Conservation (phyloP, 2,113 vertebrate genomes). For the Paramisgurnus dabryanus region DNA sequence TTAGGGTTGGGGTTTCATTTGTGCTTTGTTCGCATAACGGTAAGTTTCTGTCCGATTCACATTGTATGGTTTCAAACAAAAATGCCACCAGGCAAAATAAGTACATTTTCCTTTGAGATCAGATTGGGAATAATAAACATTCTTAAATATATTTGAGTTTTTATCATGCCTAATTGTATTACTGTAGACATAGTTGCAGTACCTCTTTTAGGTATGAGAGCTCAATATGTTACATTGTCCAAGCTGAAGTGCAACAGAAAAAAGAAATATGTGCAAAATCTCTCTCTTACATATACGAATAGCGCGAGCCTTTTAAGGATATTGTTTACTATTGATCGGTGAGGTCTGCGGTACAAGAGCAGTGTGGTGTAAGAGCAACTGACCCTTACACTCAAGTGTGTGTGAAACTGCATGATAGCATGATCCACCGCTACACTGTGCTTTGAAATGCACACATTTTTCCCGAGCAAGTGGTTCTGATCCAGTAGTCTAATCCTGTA, state of each 20-base stretch:
- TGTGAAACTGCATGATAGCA: constrained; percentile 24
- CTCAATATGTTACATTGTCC: not conserved
- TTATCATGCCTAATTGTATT: too few relatives aligned
- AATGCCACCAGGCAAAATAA: too few relatives aligned
- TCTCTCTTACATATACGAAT: constrained; percentile 4
- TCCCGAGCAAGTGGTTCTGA: constrained; percentile 1
- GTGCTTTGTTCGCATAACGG: too few relatives aligned
- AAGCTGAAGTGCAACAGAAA: constrained; percentile 32
- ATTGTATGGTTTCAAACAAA: too few relatives aligned
- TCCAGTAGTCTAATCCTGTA: constrained; percentile 5
- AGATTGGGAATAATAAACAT: too few relatives aligned
- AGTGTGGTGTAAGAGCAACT: constrained; percentile 48
- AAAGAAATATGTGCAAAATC: constrained; percentile 18
- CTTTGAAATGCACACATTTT: constrained; percentile 24
- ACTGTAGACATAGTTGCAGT: too few relatives aligned
- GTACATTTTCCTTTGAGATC: too few relatives aligned
- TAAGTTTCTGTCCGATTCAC: too few relatives aligned
- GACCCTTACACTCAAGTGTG: constrained; percentile 36
- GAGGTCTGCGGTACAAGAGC: constrained; percentile 28
- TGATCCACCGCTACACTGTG: constrained; percentile 9
- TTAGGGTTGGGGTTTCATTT: too few relatives aligned
- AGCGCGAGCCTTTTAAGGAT: constrained; percentile 48
- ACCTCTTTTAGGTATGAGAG: too few relatives aligned
- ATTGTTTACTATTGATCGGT: constrained; percentile 55
- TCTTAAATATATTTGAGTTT: too few relatives aligned